phyloP scores from a whole-genome alignment of 2,888 invertebrate species.

The Philopedon plagiatum region DNA sequence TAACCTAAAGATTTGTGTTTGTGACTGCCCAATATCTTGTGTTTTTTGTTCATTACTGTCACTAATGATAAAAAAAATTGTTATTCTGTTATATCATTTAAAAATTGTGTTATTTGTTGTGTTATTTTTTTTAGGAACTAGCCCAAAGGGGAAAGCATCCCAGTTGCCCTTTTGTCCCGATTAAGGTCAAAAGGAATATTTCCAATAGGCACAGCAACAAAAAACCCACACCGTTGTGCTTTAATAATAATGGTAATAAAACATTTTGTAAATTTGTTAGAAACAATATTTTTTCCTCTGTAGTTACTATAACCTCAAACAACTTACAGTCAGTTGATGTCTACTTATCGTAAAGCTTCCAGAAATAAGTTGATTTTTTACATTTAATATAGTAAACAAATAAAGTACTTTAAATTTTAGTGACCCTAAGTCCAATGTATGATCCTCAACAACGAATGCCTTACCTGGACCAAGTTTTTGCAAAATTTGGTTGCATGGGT shows the following conservation, averaged over 20 bases:
- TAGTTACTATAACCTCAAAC: constrained; percentile 28
- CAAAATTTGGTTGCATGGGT: constrained; percentile 75
- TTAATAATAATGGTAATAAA: constrained; percentile 54
- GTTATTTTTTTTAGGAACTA: constrained; percentile 52
- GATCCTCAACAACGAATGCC: constrained; percentile 65
- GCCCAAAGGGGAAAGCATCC: constrained; percentile 53
- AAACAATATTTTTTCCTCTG: background rate
- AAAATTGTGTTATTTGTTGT: background rate
- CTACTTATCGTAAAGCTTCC: background rate
- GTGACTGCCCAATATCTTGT: background rate
- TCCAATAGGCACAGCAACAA: constrained; percentile 42
- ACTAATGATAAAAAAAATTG: no score
- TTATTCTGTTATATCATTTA: background rate
- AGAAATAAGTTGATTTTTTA: no score
- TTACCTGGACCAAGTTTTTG: constrained; percentile 80
- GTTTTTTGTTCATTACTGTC: background rate
- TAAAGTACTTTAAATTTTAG: constrained; percentile 50
- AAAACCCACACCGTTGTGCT: constrained; percentile 54
- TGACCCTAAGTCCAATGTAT: constrained; percentile 63
- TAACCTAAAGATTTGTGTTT: background rate
- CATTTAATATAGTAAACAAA: constrained; percentile 7
- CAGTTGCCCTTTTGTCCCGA: constrained; percentile 55
- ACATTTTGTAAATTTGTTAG: background rate
- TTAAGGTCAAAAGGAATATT: constrained; percentile 54
- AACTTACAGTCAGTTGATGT: background rate